phyloP scores from a whole-genome alignment of 2,113 vertebrate genomes.

The Tursiops truncatus region DNA sequence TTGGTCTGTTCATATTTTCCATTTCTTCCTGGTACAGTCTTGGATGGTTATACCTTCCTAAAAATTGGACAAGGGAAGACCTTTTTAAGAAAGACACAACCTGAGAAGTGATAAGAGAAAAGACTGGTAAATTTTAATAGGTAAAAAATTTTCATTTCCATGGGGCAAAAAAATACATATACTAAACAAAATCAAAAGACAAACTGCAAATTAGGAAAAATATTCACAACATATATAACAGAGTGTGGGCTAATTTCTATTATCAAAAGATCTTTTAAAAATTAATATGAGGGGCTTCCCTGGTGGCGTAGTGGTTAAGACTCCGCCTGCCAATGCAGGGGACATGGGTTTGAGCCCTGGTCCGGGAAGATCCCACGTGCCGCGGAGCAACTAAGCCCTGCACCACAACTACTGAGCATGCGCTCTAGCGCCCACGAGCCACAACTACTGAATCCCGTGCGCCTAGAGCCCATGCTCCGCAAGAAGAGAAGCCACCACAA shows the following conservation, averaged over 20 bases:
- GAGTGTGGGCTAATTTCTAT: not conserved
- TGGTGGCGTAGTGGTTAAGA: no score
- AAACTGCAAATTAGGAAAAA: not conserved
- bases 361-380: no score
- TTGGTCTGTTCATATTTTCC: no score
- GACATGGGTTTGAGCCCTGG: no score
- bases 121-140: not conserved
- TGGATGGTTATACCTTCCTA: no score
- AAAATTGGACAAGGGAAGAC: not conserved
- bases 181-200: not conserved
- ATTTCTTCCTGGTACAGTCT: no score
- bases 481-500: no score
- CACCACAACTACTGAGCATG: no score
- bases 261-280: not conserved
- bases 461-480: rapidly evolving
- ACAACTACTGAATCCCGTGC: no score
- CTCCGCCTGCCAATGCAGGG: no score
- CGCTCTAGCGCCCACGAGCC: no score
- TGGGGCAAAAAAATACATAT: not conserved
- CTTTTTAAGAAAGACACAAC: slow-evolving; percentile 9
- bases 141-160: not conserved
- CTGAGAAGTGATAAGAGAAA: not conserved
- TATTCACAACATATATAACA: not conserved
- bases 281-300: not conserved
- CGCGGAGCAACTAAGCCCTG: no score